A percentile compares a stretch with the other conserved stretches of the same genome.
phyloP scores from a whole-genome alignment of 2,888 invertebrate genomes.

The Dendrolimus pini region DNA sequence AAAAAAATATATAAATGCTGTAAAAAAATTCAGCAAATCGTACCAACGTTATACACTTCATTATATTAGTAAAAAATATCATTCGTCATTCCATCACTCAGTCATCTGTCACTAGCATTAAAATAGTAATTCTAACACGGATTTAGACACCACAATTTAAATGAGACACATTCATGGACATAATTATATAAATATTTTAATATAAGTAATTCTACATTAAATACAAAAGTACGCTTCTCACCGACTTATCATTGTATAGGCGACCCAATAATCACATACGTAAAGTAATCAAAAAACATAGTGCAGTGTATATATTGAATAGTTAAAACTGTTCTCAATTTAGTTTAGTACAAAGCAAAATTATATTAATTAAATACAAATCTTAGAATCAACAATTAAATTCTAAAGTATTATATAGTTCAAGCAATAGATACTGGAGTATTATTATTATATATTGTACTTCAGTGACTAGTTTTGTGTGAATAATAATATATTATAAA shows the following conservation, averaged over 20 bases:
- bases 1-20: no score
- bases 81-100: constrained; percentile 59
- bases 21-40: background rate
- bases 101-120: constrained; percentile 69
- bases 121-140: constrained; percentile 67
- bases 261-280: constrained; percentile 19
- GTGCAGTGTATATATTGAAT: no score
- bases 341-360: no score
- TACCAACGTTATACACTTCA: constrained; percentile 16
- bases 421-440: no score
- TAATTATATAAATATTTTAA: constrained; percentile 41
- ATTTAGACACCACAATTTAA: constrained; percentile 74
- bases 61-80: constrained; percentile 67
- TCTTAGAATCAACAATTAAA: no score
- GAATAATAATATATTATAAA: no score
- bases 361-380: no score
- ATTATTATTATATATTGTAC: no score
- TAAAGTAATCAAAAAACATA: no score
- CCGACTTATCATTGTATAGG: constrained; percentile 43
- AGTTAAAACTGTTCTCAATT: no score
- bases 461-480: no score
- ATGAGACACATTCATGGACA: constrained; percentile 74
- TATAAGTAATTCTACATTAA: constrained; percentile 51
- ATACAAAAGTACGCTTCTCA: constrained; percentile 52
- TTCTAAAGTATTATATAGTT: no score